Evolutionary conservation across 2,113 vertebrate genomes (phyloP).

Genomic region (Hoplias malabaricus): DNA sequence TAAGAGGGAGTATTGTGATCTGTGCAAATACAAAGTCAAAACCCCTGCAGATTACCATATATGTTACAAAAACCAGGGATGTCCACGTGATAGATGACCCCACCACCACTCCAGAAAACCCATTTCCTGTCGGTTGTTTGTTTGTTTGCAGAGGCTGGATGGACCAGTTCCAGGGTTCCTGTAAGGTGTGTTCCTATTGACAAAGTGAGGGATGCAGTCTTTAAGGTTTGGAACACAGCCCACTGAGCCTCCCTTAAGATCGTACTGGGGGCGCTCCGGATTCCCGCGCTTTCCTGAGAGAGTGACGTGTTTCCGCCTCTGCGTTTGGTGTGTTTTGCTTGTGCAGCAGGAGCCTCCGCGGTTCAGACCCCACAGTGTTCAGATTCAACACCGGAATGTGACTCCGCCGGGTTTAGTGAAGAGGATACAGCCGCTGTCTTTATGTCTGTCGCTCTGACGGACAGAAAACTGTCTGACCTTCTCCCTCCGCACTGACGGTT

Average conservation of each 20-base stretch:
- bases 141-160: not conserved
- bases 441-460: not conserved
- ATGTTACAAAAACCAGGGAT: not conserved
- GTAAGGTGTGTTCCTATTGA: too few relatives aligned
- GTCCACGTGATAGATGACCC: not conserved
- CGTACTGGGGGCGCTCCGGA: not conserved
- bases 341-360: too few relatives aligned
- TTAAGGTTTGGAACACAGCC: too few relatives aligned
- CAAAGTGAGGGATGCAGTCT: too few relatives aligned
- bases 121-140: not conserved
- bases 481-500: not conserved
- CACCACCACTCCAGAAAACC: too few relatives aligned
- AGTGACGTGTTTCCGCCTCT: conserved; percentile 57
- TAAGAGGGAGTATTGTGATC: too few relatives aligned
- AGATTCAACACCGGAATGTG: not conserved
- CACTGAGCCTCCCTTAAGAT: not conserved
- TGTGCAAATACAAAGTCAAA: too few relatives aligned
- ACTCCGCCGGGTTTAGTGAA: not conserved
- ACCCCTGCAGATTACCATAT: too few relatives aligned
- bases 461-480: not conserved
- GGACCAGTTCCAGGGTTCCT: too few relatives aligned
- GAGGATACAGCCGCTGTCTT: not conserved
- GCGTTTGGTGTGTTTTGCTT: not conserved
- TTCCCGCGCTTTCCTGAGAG: conserved; percentile 51
- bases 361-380: not conserved